Evolutionary conservation across 2,888 invertebrate genomes (phyloP).

Genomic region (Calliphora vomitoria): DNA sequence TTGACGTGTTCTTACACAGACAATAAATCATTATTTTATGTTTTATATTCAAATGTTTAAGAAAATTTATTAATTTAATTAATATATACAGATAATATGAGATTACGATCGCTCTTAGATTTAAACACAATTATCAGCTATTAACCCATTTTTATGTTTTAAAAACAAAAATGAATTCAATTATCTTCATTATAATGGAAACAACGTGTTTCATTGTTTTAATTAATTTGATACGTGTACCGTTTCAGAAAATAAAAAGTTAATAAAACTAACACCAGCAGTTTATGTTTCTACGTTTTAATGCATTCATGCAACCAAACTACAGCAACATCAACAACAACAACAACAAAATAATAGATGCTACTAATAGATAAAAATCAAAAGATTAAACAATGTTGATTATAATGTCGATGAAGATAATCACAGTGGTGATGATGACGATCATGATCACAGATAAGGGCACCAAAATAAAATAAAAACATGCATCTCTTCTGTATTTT

Average conservation of each 20-base stretch:
- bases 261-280: constrained; percentile 58
- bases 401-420: constrained; percentile 46
- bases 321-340: background rate
- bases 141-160: background rate
- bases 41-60: too few relatives aligned
- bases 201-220: constrained; percentile 57
- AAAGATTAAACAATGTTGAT: constrained; percentile 54
- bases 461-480: background rate
- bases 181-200: background rate
- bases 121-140: background rate
- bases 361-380: constrained; percentile 59
- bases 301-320: constrained; percentile 31
- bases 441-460: constrained; percentile 66
- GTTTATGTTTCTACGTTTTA: background rate
- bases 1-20: too few relatives aligned
- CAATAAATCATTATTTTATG: too few relatives aligned
- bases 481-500: constrained; percentile 8
- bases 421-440: constrained; percentile 31
- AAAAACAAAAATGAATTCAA: background rate
- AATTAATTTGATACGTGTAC: constrained; percentile 56
- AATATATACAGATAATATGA: background rate
- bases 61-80: background rate
- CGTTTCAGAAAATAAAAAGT: constrained; percentile 17
- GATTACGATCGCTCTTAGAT: constrained; percentile 24
- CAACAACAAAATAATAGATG: constrained; percentile 40